These are phyloP conservation scores for Enteromius radiatus DNA, from an alignment of 2,797 vertebrate genomes.

Conservation along the genomic window DNA sequence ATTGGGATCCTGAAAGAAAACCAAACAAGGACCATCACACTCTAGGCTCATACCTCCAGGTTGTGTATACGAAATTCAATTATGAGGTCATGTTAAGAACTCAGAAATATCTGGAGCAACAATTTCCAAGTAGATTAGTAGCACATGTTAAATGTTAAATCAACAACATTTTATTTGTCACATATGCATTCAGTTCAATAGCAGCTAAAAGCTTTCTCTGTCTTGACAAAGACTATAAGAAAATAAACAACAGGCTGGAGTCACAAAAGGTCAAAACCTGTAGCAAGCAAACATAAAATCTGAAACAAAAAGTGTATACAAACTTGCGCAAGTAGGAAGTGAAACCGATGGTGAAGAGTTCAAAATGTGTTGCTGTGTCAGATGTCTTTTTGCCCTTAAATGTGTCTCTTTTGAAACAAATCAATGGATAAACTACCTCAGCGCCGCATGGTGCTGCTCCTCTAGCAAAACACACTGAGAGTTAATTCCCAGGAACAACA, in stretches of 20 bases:
- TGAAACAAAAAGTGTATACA: neutral
- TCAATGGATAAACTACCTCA: conserved; percentile 48
- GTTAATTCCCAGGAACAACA: conserved; percentile 57
- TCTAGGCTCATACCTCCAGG: neutral
- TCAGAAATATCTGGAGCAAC: neutral
- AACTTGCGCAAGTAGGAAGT: conserved; percentile 4
- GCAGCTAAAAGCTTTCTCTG: neutral
- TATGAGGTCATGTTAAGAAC: conserved; percentile 16
- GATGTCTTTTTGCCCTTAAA: conserved; percentile 23
- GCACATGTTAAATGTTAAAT: conserved; percentile 5
- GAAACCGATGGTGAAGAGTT: conserved; percentile 11
- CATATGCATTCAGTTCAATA: neutral
- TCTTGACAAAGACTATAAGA: neutral
- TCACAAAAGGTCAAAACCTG: conserved; percentile 18
- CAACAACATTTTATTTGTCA: neutral
- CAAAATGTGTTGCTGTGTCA: neutral
- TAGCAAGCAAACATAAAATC: neutral
- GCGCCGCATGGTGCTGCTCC: conserved; percentile 35
- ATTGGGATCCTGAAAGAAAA: neutral
- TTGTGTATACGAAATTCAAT: neutral
- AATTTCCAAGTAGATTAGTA: neutral
- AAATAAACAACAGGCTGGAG: neutral
- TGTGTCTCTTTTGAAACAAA: conserved; percentile 46
- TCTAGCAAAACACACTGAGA: conserved; percentile 53
- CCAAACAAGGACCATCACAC: neutral